A percentile compares a stretch with the other conserved stretches of the same genome.
These are phyloP conservation scores for Ginglymostoma cirratum DNA, from an alignment of 2,113 vertebrate species.

Conservation along the genomic window DNA sequence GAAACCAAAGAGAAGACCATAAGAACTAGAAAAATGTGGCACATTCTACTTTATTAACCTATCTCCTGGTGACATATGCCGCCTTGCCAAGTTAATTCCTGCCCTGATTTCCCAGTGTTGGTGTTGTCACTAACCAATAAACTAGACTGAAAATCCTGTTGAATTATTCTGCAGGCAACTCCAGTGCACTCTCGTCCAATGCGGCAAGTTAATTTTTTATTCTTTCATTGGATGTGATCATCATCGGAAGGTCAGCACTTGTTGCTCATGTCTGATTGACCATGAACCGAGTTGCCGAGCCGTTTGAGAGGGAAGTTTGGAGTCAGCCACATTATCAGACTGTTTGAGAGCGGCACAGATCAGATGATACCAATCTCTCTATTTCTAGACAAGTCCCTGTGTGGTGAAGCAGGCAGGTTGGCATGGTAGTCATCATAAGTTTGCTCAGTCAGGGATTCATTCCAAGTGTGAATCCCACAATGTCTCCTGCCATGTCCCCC, in stretches of 20 bases:
- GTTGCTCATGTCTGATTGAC: too few relatives aligned
- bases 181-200: not conserved
- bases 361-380: not conserved
- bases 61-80: too few relatives aligned
- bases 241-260: too few relatives aligned
- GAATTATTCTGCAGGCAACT: not conserved
- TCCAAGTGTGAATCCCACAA: not conserved
- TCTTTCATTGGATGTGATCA: too few relatives aligned
- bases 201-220: not conserved
- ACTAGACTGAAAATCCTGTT: not conserved
- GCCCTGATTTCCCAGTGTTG: not conserved
- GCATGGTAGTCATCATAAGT: not conserved
- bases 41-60: too few relatives aligned
- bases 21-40: too few relatives aligned
- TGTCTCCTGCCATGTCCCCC: not conserved
- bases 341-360: not conserved
- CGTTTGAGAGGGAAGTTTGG: too few relatives aligned
- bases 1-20: too few relatives aligned
- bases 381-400: not conserved
- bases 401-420: not conserved
- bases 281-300: too few relatives aligned
- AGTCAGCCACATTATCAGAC: too few relatives aligned
- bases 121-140: not conserved
- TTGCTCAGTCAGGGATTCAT: not conserved
- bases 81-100: too few relatives aligned